Conservation (phyloP, 1,140 invertebrate genomes). For the Aricia agestis region DNA sequence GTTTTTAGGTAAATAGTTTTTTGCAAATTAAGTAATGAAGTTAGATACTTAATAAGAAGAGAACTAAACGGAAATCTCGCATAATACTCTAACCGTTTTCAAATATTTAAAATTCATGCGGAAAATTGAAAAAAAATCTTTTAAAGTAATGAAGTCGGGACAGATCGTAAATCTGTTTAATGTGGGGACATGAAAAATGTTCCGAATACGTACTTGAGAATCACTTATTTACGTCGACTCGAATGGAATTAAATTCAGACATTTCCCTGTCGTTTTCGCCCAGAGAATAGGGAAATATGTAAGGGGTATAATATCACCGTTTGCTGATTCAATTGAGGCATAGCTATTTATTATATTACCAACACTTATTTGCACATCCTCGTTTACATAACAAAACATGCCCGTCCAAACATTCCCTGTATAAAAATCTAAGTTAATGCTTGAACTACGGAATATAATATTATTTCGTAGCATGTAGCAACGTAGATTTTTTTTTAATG, state of each 20-base stretch:
- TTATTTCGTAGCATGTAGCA: too few relatives aligned
- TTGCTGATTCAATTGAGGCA: not conserved
- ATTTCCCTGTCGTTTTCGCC: conserved; percentile 24
- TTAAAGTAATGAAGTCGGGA: conserved; percentile 39
- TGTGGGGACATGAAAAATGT: conserved; percentile 54
- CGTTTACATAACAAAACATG: not conserved
- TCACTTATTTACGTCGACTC: conserved; percentile 41
- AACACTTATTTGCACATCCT: not conserved
- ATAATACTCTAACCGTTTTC: conserved; percentile 16
- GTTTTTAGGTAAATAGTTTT: too few relatives aligned
- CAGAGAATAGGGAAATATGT: conserved; percentile 19
- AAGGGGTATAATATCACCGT: conserved; percentile 18
- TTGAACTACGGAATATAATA: too few relatives aligned
- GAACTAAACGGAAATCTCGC: too few relatives aligned
- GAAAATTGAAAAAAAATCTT: conserved; percentile 43
- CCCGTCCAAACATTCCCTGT: not conserved
- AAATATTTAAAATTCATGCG: conserved; percentile 28
- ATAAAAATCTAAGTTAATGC: too few relatives aligned
- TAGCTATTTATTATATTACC: conserved; percentile 1
- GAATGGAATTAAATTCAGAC: conserved; percentile 34
- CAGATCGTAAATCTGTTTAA: conserved; percentile 40
- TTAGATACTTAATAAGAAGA: too few relatives aligned
- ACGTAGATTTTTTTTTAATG: too few relatives aligned
- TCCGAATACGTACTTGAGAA: conserved; percentile 44
- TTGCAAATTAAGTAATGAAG: too few relatives aligned